A percentile compares a stretch with the other conserved stretches of the same genome.
Conservation (phyloP, 2,113 vertebrate genomes). For the Charina bottae region DNA sequence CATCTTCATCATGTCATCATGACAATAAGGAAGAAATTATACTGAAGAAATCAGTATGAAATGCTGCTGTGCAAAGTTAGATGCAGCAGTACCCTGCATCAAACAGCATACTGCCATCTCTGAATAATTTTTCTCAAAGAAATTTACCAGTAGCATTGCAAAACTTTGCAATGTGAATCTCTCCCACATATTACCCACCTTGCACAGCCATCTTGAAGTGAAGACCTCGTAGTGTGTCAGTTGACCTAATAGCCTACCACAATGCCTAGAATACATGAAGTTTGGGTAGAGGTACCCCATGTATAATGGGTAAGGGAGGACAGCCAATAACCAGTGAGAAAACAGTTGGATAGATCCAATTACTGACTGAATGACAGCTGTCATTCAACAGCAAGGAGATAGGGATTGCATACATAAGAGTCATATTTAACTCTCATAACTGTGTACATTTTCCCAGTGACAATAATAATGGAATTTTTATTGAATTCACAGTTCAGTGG, state of each 20-base stretch:
- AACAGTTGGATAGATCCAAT: constrained; percentile 55
- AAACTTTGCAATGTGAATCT: background rate
- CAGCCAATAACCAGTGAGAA: constrained; percentile 31
- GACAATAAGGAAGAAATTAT: background rate
- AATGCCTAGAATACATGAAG: too few relatives aligned
- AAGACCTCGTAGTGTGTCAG: too few relatives aligned
- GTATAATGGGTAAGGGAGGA: background rate
- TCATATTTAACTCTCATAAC: constrained; percentile 26
- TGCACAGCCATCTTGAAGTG: background rate
- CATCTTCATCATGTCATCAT: background rate
- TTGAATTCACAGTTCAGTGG: constrained; percentile 48
- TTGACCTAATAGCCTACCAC: too few relatives aligned
- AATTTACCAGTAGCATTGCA: background rate
- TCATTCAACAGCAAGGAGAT: constrained; percentile 51
- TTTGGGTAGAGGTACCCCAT: too few relatives aligned
- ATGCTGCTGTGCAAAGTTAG: background rate
- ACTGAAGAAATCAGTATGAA: background rate
- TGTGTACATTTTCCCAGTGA: background rate
- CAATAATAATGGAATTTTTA: constrained; percentile 60
- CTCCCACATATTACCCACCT: background rate
- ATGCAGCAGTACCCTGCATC: background rate
- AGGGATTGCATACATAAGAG: constrained; percentile 57
- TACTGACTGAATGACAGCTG: constrained; percentile 38
- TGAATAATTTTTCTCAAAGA: background rate
- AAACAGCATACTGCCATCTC: too few relatives aligned